Evolutionary conservation across 2,113 vertebrate species (phyloP), one percentile per base, ranked within the genome.

Genomic region (Podocnemis expansa): DNA sequence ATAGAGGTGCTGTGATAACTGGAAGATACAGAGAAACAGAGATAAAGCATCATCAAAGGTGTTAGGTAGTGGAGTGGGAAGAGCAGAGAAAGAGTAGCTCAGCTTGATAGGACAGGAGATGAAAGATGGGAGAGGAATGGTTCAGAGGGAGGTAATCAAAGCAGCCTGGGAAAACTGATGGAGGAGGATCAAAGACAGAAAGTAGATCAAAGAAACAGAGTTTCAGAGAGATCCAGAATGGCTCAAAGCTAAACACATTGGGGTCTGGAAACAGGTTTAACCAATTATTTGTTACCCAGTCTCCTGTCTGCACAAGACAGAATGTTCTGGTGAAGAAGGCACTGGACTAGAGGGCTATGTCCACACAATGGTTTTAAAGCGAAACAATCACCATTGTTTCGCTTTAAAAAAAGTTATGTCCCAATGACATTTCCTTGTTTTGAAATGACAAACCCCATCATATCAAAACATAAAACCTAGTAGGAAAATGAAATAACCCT

Each of bases 201-300:
- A 43, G 49, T 90, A 45, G 2, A 1, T 93, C 78, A 79, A 84
- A 93, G 91, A 90, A 81, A 22, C 80, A 84, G 76, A 91, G 45
- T 27, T 54, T n/a, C 67, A 78, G 56, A 90, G 87, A 86, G 49
- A 75, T 58, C 80, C 45, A 88, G 70, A 54, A 79, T 91, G 43
- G 80, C 82, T 87, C 88, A 76, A 82, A 85, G 73, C 80, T 91
- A 38, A 93, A 94, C 94, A 84, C 73, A 58, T 91, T 82, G 95
- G 89, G 76, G 27, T 89, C 43, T 56, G 90, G n/a, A 63, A 82
- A 87, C 1, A 22, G 56, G 94, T 96, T 85, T 10, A 84, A 70
- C 2, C 78, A 91, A 2, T 12, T 78, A 90, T 85, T 87, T 94
- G 29, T 89, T 94, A 63, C 54, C 41, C 41, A 43, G 38, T 75